Evolutionary conservation across 2,797 vertebrate genomes (phyloP).

Genomic region (Macroramphosus scolopax): DNA sequence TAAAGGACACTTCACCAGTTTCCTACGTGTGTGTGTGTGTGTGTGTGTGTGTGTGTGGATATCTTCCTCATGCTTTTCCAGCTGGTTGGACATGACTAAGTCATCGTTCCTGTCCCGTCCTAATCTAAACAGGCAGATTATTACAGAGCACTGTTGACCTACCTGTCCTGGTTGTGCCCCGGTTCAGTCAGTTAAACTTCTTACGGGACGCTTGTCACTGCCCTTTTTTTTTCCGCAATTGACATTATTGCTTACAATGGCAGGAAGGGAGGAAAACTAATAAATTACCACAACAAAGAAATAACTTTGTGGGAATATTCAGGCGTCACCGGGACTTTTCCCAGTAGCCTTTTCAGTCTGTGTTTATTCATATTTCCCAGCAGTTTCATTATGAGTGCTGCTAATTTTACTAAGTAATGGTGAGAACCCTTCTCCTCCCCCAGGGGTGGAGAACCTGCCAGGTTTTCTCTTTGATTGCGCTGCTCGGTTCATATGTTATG

Average conservation of each 20-base stretch:
- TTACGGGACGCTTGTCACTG: not conserved
- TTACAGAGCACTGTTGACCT: not conserved
- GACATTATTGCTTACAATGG: constrained; percentile 14
- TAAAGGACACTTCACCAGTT: too few relatives aligned
- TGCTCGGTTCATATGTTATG: not conserved
- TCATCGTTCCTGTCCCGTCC: too few relatives aligned
- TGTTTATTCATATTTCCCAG: constrained; percentile 21
- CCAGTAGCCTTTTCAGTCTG: constrained; percentile 18
- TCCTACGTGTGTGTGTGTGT: too few relatives aligned
- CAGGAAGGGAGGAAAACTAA: constrained; percentile 4
- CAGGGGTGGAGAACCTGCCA: too few relatives aligned
- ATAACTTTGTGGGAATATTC: constrained; percentile 11
- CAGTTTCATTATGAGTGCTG: not conserved
- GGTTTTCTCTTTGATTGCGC: not conserved
- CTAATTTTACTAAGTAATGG: not conserved
- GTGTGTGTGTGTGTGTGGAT: too few relatives aligned
- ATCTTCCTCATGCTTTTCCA: too few relatives aligned
- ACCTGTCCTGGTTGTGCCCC: constrained; percentile 2
- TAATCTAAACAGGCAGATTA: too few relatives aligned
- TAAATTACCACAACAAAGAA: constrained; percentile 35
- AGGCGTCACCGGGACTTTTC: constrained; percentile 8
- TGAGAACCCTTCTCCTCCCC: too few relatives aligned
- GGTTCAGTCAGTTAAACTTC: not conserved
- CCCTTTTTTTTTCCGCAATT: constrained; percentile 6
- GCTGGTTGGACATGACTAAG: too few relatives aligned